Percentiles rank a stretch among this genome's conserved stretches.
These are phyloP conservation scores for Rhagoletis zephyria DNA, from an alignment of 1,140 invertebrate genomes.

Conservation along the genomic window DNA sequence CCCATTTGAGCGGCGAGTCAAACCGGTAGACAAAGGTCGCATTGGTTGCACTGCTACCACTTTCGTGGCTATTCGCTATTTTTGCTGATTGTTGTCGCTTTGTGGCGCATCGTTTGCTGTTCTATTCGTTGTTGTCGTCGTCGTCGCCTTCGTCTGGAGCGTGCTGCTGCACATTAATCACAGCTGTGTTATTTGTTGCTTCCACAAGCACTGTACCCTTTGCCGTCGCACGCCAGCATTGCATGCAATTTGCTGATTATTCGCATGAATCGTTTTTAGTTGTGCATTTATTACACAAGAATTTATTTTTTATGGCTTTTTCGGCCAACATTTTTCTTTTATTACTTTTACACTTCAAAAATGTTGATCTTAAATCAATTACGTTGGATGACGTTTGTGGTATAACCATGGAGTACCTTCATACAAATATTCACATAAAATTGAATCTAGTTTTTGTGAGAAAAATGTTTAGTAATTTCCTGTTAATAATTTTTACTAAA, in stretches of 20 bases:
- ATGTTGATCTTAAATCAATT: not conserved
- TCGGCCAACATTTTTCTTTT: not conserved
- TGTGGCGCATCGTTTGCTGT: not conserved
- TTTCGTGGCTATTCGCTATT: not conserved
- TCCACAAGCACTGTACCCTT: not conserved
- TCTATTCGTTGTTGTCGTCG: not conserved
- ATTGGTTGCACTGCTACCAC: not conserved
- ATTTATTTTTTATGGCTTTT: not conserved
- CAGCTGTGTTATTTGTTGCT: slow-evolving; percentile 48
- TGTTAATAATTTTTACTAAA: too few species aligned
- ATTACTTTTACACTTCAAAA: slow-evolving; percentile 20
- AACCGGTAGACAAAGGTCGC: slow-evolving; percentile 10
- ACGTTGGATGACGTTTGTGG: too few species aligned
- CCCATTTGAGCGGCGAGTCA: not conserved
- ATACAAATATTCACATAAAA: too few species aligned
- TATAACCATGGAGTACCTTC: too few species aligned
- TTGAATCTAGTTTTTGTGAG: too few species aligned
- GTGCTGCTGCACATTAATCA: slow-evolving; percentile 56
- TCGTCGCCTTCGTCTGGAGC: slow-evolving; percentile 9
- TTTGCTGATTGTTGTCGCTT: not conserved
- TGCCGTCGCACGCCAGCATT: not conserved
- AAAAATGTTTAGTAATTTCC: too few species aligned
- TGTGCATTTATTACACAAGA: slow-evolving; percentile 17
- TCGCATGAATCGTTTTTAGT: slow-evolving; percentile 19
- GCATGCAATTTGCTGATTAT: slow-evolving; percentile 52